Percentiles rank a stretch among this genome's conserved stretches.
Conservation (phyloP, 1,140 invertebrate genomes). For the Pollicipes pollicipes region DNA sequence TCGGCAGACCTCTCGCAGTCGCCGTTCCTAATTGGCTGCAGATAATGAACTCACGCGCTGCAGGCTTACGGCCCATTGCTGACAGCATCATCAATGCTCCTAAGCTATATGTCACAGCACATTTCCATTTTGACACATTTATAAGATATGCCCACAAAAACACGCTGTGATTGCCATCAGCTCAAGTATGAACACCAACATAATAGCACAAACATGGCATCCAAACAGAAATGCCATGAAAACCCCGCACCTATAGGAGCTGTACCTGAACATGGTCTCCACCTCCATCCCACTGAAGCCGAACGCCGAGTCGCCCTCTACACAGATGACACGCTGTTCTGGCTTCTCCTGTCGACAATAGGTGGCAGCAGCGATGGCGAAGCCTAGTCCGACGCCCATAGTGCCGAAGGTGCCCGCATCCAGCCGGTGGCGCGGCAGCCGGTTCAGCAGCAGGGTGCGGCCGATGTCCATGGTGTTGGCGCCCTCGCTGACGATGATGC, state of each 20-base stretch:
- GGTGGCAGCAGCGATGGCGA: conserved; percentile 77
- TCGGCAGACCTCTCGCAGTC: no score
- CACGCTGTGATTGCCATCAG: no score
- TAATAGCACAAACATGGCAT: no score
- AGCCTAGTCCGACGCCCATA: conserved; percentile 89
- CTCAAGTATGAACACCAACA: no score
- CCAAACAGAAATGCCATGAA: no score
- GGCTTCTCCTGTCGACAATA: conserved; percentile 65
- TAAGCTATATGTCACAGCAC: conserved; percentile 7
- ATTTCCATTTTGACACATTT: conserved; percentile 5
- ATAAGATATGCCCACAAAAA: conserved; percentile 9
- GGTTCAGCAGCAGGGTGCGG: conserved; percentile 63
- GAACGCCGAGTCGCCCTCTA: conserved; percentile 91
- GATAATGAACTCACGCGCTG: no score
- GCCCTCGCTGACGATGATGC: conserved; percentile 89
- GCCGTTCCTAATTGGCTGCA: conserved; percentile 1
- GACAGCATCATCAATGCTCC: not conserved
- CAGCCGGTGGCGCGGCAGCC: conserved; percentile 11
- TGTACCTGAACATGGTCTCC: conserved; percentile 55
- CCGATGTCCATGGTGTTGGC: conserved; percentile 98
- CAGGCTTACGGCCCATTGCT: no score
- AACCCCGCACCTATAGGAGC: no score
- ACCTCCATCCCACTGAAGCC: conserved; percentile 96
- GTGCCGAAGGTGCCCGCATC: conserved; percentile 66
- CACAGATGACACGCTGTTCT: conserved; percentile 57